These are phyloP conservation scores for Oryzias melastigma DNA, from an alignment of 2,113 vertebrate genomes.

Conservation along the genomic window DNA sequence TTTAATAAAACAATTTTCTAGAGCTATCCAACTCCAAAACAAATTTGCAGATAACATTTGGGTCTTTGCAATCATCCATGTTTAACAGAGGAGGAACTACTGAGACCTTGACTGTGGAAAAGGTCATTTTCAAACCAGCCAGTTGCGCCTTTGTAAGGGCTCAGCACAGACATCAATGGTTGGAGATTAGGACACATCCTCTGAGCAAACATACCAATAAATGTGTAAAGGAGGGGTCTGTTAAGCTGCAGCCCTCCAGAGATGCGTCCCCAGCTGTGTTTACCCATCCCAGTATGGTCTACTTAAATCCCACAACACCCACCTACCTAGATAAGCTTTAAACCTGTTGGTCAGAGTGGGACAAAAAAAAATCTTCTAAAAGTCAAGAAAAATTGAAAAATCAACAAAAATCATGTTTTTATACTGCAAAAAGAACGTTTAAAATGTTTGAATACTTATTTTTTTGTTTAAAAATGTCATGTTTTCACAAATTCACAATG, in stretches of 20 bases:
- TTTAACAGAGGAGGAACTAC: constrained; percentile 57
- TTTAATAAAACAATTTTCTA: constrained; percentile 1
- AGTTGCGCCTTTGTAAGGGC: constrained; percentile 32
- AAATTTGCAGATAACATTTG: constrained; percentile 44
- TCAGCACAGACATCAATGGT: constrained; percentile 40
- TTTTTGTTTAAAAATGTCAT: too few relatives aligned
- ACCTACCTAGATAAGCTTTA: constrained; percentile 15
- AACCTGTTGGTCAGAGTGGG: not conserved
- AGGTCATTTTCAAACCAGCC: constrained; percentile 56
- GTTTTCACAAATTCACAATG: too few relatives aligned
- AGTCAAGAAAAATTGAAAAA: not conserved
- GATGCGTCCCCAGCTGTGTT: constrained; percentile 76
- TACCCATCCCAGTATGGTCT: constrained; percentile 55
- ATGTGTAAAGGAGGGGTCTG: constrained; percentile 47
- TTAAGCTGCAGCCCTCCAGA: constrained; percentile 38
- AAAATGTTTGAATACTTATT: not conserved
- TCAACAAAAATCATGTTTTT: not conserved
- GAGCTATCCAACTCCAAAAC: constrained; percentile 57
- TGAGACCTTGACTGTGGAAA: constrained; percentile 23
- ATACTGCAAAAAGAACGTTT: not conserved
- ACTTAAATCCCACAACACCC: constrained; percentile 48
- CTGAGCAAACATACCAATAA: constrained; percentile 73
- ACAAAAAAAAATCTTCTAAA: constrained; percentile 1
- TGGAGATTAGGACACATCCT: constrained; percentile 74
- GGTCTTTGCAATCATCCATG: constrained; percentile 41